phyloP scores from a whole-genome alignment of 2,888 invertebrate genomes.

The Mylabris sibirica region DNA sequence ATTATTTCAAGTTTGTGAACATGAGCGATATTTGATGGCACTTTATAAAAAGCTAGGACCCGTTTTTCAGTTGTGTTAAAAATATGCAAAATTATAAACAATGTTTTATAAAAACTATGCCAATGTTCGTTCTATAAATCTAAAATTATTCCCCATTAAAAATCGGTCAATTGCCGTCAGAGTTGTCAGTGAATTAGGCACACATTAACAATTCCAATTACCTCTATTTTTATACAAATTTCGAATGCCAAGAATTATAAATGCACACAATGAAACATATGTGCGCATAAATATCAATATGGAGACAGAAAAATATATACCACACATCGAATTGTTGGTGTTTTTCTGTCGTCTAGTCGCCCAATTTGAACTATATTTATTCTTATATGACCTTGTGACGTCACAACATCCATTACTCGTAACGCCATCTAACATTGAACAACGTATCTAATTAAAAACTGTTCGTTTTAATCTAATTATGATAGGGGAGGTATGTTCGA shows the following conservation, averaged over 20 bases:
- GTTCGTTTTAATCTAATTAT: neutral
- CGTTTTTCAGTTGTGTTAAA: neutral
- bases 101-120: neutral
- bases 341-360: too few species aligned
- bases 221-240: conserved; percentile 6
- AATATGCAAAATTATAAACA: neutral
- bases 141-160: conserved; percentile 1
- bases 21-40: too few species aligned
- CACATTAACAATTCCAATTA: conserved; percentile 4
- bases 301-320: neutral
- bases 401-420: too few species aligned
- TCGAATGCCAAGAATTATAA: neutral
- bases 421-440: too few species aligned
- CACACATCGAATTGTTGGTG: too few species aligned
- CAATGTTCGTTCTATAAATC: neutral
- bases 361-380: too few species aligned
- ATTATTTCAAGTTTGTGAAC: too few species aligned
- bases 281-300: neutral
- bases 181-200: neutral
- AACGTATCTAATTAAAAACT: neutral
- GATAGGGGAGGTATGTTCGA: neutral
- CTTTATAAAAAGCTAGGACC: too few species aligned
- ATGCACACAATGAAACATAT: neutral
- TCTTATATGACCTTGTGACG: too few species aligned
- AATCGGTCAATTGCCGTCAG: conserved; percentile 3